Base-by-base conservation (phyloP, 2,797 vertebrate species). In the Urocyon cinereoargenteus region DNA sequence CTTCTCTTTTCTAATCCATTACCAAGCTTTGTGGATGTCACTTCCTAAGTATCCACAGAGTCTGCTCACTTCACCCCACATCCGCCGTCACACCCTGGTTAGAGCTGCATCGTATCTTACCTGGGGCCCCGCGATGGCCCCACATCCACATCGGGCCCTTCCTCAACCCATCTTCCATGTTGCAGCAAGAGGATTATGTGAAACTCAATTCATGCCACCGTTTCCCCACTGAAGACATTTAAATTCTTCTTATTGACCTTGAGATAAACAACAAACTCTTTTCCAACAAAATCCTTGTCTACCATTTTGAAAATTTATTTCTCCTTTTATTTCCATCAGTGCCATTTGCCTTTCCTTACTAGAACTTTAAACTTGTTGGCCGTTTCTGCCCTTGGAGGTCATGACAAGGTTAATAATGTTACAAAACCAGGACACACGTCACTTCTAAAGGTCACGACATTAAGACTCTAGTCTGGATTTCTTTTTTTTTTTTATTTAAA, bases 31-130 rank as follows among this genome's bases (percentile, higher is more conserved):
- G 40, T 0, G 6, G 28, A 2, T 49, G 26, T 22, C 45, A n/a
- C 28, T 22, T 36, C 19, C 15, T 45, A 1, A 3, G 4, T 31
- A 4, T 73, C 61, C 40, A 34, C 6, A 8, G 24, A 36, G 6
- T 64, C 31, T 49, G 21, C 9, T 34, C n/a, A 53, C 57, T 4
- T 26, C 15, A 40, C 34, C 18, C 45, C 19, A 16, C 2, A 1
- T 1, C 24, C 51, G 0, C 34, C 11, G 6, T n/a, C 40, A 15
- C 3, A 2, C 21, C 82, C 13, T 13, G 72, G 8, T 22, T 79
- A 22, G n/a, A 62, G 24, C 10, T 14, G 9, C 3, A 4, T 19
- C 10, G 0, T 8, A 0, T 18, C 85, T 34, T 18, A 14, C 75
- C 19, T 1, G 51, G 61, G n/a, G 9, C 51, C 16, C 26, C 3